Evolutionary conservation across 2,797 vertebrate species (phyloP), one percentile per base, ranked within the genome.

Genomic region (Gypaetus barbatus): DNA sequence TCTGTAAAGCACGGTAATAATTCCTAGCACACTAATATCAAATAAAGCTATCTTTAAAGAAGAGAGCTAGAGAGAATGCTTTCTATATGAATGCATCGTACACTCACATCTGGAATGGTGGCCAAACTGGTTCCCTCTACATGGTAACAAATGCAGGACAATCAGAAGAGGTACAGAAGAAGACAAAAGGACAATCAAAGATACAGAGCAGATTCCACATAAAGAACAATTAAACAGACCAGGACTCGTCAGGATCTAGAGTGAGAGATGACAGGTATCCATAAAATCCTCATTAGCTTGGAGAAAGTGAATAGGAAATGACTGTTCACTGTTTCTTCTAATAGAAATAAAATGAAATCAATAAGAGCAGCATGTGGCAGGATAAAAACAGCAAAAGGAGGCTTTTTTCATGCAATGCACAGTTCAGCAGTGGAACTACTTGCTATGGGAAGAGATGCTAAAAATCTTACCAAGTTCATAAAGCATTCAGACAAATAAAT

Each of bases 301-400:
- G 66, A 93, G 81, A 87, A 84, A 79, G 41, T 35, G 41, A 87
- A 46, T 41, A 80, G 75, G 64, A 95, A 96, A 77, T 64, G 31
- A 93, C 86, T 79, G 37, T 46, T 90, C 86, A 64, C 77, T 52
- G 56, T 70, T 92, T 77, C 89, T 94, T 66, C 90, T 83, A 95
- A 95, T 11, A 92, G 68, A 91, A 93, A 83, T 87, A 87, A 91
- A 91, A 89, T 39, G 2, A 91, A 90, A 83, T 85, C 78, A 84
- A 2, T 80, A 80, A 75, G 41, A 74, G 46, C 44, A 91, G 89
- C 78, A 60, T 18, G 48, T 61, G 64, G 64, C 52, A 83, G 75
- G 64, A 83, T 41, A 87, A 74, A 85, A 95, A 33, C 41, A 68
- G 78, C 44, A 83, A 89, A 80, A 87, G 37, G 27, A 41, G 10